These are phyloP conservation scores for Microtus montanus DNA, from an alignment of 2,113 vertebrate species.

Conservation along the genomic window DNA sequence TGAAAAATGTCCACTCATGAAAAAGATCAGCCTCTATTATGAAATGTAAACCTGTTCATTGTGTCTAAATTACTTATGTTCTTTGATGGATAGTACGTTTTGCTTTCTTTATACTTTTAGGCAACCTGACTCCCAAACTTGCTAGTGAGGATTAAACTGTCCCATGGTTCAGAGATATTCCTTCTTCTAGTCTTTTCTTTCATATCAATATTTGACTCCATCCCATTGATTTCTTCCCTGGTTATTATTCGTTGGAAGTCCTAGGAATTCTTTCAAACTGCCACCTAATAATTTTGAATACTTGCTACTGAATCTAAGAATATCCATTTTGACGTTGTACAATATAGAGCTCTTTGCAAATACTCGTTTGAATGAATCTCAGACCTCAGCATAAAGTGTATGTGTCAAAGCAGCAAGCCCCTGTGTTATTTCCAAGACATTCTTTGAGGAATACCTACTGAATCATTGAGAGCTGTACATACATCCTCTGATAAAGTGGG, in stretches of 20 bases:
- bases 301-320: conserved; percentile 19
- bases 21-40: neutral
- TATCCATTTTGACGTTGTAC: conserved; percentile 24
- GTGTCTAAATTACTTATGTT: neutral
- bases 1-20: neutral
- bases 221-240: neutral
- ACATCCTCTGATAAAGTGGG: neutral
- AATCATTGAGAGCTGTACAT: neutral
- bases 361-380: neutral
- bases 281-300: conserved; percentile 26
- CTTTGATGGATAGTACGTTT: neutral
- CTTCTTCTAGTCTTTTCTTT: conserved; percentile 1
- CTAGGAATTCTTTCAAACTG: conserved; percentile 44
- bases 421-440: neutral
- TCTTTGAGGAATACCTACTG: neutral
- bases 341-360: conserved; percentile 18
- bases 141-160: neutral
- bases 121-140: neutral
- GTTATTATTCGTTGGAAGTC: conserved; percentile 39
- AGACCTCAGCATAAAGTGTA: neutral
- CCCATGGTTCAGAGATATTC: neutral
- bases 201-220: neutral
- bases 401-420: neutral
- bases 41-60: neutral
- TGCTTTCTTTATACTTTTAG: neutral